Base-by-base conservation (phyloP, 2,113 vertebrate species). In the Saguinus midas region DNA sequence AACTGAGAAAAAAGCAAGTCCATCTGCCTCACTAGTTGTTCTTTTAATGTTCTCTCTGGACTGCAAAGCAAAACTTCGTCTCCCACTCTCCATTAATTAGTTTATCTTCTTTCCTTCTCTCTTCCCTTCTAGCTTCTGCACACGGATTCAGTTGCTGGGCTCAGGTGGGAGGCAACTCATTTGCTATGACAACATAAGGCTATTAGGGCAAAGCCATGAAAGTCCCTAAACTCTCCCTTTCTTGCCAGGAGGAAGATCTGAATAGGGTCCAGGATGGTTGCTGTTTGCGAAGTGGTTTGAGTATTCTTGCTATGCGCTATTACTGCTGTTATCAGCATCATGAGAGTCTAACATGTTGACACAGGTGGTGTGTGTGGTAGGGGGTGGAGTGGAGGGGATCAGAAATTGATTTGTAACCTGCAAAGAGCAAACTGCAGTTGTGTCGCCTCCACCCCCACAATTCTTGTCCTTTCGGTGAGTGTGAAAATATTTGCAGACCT, bases 401-500 rank as follows among this genome's bases (percentile, higher is more conserved):
- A 61, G 85, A 95, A 91, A 98, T 82, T 83, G 96, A 86, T 90
- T 96, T 94, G 72, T 84, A 95, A 87, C 76, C 83, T 88, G 83
- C 64, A 87, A 95, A 92, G 79, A 95, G 81, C 79, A 90, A 95
- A 85, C 76, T 95, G 45, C 61, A 58, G 4, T 91, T 21, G 48
- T 93, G 11, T 79, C 66, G 12, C 48, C 45, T 45, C 79, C 70
- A 40, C 50, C 76, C 32, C 55, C 23, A 64, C 43, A 45, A 58
- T 93, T 75, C 64, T 64, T 72, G 73, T 79, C 61, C 45, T 94
- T 90, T 95, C 58, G 43, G 61, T 55, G 61, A 6, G n/a, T 61
- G 52, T 90, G 66, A 80, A 97, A 96, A 97, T 95, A 97, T 97
- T 91, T 97, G 83, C 88, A 90, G 84, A 89, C 87, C 83, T 64